Percentiles rank a stretch among this genome's conserved stretches.
Evolutionary conservation across 2,888 invertebrate species (phyloP).

Genomic region (Altica lythri): DNA sequence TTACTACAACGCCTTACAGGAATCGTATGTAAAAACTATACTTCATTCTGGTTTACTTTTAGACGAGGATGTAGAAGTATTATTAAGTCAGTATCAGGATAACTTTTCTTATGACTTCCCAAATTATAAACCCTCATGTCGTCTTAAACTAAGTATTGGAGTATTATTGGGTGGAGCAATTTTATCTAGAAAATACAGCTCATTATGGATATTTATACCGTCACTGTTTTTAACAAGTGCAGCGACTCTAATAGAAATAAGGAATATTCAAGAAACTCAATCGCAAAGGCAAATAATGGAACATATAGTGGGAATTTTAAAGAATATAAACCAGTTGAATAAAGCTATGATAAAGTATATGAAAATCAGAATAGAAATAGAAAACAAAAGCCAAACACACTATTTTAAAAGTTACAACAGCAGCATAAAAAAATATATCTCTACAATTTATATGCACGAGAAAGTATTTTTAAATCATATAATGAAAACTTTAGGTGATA

Average conservation of each 20-base stretch:
- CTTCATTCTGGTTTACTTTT: slow-evolving; percentile 41
- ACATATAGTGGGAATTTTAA: slow-evolving; percentile 27
- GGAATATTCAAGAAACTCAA: slow-evolving; percentile 8
- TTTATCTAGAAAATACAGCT: slow-evolving; percentile 29
- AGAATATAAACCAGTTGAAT: slow-evolving; percentile 33
- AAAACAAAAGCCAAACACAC: slow-evolving; percentile 15
- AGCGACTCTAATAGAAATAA: slow-evolving; percentile 20
- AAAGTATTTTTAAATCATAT: not conserved
- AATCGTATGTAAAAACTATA: slow-evolving; percentile 36
- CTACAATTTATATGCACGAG: slow-evolving; percentile 5
- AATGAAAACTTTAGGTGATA: slow-evolving; percentile 13
- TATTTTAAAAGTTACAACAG: slow-evolving; percentile 3
- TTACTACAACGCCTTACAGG: slow-evolving; percentile 31
- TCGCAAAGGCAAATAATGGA: slow-evolving; percentile 24
- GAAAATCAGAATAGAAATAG: slow-evolving; percentile 34
- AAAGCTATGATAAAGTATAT: slow-evolving; percentile 35
- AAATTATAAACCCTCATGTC: slow-evolving; percentile 24
- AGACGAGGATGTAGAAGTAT: slow-evolving; percentile 44
- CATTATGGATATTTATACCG: slow-evolving; percentile 28
- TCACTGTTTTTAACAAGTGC: slow-evolving; percentile 22
- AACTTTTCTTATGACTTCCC: slow-evolving; percentile 22
- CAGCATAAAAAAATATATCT: slow-evolving; percentile 23
- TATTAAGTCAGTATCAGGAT: slow-evolving; percentile 32
- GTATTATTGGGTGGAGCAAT: slow-evolving; percentile 25
- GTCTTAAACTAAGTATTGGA: slow-evolving; percentile 27